Conservation (phyloP, 1,140 invertebrate genomes). For the Pseudomyrmex concolor region DNA sequence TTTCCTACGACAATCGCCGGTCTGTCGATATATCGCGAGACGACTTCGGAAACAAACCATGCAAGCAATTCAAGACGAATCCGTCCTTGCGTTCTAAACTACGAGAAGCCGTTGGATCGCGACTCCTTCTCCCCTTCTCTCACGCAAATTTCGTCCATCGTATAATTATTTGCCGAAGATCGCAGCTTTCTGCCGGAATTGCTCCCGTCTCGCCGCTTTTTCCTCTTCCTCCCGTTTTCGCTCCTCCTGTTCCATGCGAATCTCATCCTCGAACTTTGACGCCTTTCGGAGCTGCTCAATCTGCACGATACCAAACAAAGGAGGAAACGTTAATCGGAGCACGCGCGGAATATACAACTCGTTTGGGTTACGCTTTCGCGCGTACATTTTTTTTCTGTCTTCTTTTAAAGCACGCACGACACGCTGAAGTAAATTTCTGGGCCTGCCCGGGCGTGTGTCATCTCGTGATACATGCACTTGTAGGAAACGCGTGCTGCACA, state of each 20-base stretch:
- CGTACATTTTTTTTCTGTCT: constrained; percentile 35
- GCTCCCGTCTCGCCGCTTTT: constrained; percentile 89
- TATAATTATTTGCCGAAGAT: constrained; percentile 87
- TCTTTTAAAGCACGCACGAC: not conserved
- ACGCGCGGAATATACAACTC: not conserved
- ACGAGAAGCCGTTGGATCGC: constrained; percentile 6
- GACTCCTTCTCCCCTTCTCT: constrained; percentile 21
- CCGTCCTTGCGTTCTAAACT: constrained; percentile 41
- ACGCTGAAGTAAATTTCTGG: constrained; percentile 48
- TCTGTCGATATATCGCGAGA: constrained; percentile 13
- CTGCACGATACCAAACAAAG: constrained; percentile 78
- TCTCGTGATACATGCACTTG: not conserved
- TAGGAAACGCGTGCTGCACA: not conserved
- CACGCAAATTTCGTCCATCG: constrained; percentile 48
- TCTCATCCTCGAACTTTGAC: constrained; percentile 95
- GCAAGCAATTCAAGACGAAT: constrained; percentile 44
- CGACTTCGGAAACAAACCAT: constrained; percentile 18
- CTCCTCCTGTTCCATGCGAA: constrained; percentile 94
- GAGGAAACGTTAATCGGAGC: constrained; percentile 47
- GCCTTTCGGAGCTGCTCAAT: constrained; percentile 92
- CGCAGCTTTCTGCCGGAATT: constrained; percentile 93
- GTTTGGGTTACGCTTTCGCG: constrained; percentile 58
- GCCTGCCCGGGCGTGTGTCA: constrained; percentile 2
- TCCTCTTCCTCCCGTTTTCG: constrained; percentile 92
- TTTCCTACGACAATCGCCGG: constrained; percentile 16